Evolutionary conservation across 1,140 invertebrate genomes (phyloP), one percentile per base, ranked within the genome.

Genomic region (Scaptomyza hsui): DNA sequence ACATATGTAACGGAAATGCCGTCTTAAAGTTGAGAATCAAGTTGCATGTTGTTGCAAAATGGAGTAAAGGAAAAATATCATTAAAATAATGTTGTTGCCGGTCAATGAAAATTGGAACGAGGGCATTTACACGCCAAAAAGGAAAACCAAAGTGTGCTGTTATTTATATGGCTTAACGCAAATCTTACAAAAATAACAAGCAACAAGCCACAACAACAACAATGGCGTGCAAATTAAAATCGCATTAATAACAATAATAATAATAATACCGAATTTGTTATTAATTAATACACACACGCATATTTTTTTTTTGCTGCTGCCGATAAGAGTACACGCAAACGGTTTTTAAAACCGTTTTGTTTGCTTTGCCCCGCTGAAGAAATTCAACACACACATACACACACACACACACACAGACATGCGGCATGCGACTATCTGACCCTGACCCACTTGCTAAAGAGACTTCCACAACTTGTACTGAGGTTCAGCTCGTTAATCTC

Each of bases 381-480:
- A 45, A 61, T 51, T 57, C 51, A 45, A 39, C 47, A 10, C 39
- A 16, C 65, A 19, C 39, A 74, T 61, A 65, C 9, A 10, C 3
- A 32, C 3, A 12, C 29, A 9, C 10, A 74, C 56, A 65, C 9
- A 10, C 3, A 32, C 3, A 12, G 7, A 9, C 10, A 32, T 10
- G 29, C 53, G 49, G 51, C 77, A 81, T 73, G 72, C 81, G 65
- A 72, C 72, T 48, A 18, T 64, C 85, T 85, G 82, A 85, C 81
- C 81, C 81, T 85, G 81, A 85, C 81, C 81, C 77, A 85, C 77
- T 85, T 85, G 56, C 74, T 75, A 73, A 85, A 85, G 82, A 85
- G 77, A 85, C 78, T 62, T 48, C 49, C 62, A 56, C 62, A 42
- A 44, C 60, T 53, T 37, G 24, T 41, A 13, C 35, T 44, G 55